A percentile compares a stretch with the other conserved stretches of the same genome.
phyloP scores from a whole-genome alignment of 2,888 invertebrate species.

The Myopa tessellatipennis region DNA sequence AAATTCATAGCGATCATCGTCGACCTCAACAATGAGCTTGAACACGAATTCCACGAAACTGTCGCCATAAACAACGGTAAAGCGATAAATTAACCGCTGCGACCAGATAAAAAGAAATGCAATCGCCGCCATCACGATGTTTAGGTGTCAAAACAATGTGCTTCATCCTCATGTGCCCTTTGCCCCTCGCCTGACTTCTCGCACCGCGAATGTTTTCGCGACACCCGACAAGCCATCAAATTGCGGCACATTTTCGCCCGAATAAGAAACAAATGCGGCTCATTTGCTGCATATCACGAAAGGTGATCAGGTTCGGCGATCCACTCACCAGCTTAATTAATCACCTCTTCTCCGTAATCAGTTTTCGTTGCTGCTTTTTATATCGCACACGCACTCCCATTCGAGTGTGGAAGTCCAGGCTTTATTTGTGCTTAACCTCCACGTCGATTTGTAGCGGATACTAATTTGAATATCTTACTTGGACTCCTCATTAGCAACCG shows the following conservation, averaged over 20 bases:
- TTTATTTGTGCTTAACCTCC: background rate
- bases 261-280: too few species aligned
- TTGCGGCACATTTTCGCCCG: background rate
- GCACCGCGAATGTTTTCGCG: too few species aligned
- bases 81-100: constrained; percentile 11
- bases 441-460: constrained; percentile 24
- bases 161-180: too few species aligned
- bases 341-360: too few species aligned
- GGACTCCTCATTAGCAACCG: background rate
- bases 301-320: too few species aligned
- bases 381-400: too few species aligned
- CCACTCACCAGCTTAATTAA: too few species aligned
- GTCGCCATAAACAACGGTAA: constrained; percentile 6
- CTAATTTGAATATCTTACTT: constrained; percentile 1
- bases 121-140: background rate
- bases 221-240: background rate
- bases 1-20: background rate
- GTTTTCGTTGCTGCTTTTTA: background rate
- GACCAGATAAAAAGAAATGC: background rate
- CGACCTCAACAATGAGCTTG: background rate
- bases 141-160: constrained; percentile 13
- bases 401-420: too few species aligned
- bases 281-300: too few species aligned
- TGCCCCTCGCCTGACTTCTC: too few species aligned
- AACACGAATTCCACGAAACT: constrained; percentile 4